Conservation (phyloP, 1,140 invertebrate genomes). For the Pygmarrhopalites habei region DNA sequence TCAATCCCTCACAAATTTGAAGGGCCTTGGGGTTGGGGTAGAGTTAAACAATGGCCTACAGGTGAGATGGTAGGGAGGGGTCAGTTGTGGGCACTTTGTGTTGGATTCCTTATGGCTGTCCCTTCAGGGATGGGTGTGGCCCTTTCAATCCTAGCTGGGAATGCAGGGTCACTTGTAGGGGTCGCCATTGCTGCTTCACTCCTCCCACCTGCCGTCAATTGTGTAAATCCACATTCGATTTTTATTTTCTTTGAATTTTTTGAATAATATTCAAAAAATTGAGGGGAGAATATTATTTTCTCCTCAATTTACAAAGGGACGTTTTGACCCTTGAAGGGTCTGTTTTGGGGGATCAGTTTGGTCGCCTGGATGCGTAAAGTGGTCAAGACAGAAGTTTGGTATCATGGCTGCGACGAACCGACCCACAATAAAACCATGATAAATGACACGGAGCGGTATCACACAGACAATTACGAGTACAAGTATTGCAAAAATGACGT, state of each 20-base stretch:
- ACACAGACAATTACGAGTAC: constrained; percentile 44
- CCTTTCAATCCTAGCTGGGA: constrained; percentile 74
- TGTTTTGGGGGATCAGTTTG: constrained; percentile 66
- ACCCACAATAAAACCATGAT: too few relatives aligned
- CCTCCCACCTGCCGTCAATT: constrained; percentile 78
- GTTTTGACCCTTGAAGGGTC: constrained; percentile 49
- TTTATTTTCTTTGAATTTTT: too few relatives aligned
- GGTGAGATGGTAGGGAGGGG: constrained; percentile 61
- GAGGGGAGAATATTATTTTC: too few relatives aligned
- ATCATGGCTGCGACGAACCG: too few relatives aligned
- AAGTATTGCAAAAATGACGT: constrained; percentile 64
- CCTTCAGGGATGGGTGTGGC: constrained; percentile 57
- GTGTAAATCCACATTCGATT: constrained; percentile 57
- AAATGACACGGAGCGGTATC: constrained; percentile 5
- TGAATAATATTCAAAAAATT: too few relatives aligned
- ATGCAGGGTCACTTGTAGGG: constrained; percentile 73
- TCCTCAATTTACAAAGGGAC: background rate
- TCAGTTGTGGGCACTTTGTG: background rate
- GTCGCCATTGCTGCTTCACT: constrained; percentile 82
- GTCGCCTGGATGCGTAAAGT: constrained; percentile 45
- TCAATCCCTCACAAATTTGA: constrained; percentile 58
- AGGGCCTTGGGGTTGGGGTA: constrained; percentile 51
- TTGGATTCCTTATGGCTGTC: constrained; percentile 34
- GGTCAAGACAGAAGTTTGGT: too few relatives aligned
- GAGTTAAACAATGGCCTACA: constrained; percentile 61